Conservation (phyloP, 2,797 vertebrate species). For the Spea hammondii region DNA sequence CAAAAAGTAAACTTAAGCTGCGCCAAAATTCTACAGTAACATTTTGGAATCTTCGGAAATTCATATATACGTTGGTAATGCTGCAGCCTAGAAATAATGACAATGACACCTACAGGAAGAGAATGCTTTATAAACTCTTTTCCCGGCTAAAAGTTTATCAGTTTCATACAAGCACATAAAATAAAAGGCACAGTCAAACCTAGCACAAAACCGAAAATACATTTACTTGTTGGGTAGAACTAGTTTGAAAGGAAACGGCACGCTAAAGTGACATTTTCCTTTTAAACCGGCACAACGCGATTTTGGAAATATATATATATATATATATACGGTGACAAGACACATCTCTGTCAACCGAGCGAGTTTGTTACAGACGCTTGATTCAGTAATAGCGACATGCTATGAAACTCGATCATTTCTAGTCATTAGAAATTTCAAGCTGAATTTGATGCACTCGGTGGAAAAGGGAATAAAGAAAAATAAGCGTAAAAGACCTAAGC, state of each 20-base stretch:
- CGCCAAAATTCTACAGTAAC: too few species aligned
- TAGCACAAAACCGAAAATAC: constrained; percentile 18
- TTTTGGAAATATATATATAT: constrained; percentile 39
- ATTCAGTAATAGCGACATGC: constrained; percentile 52
- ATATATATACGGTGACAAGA: constrained; percentile 41
- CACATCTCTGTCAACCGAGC: constrained; percentile 53
- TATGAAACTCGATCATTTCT: constrained; percentile 53
- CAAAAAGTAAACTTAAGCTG: too few species aligned
- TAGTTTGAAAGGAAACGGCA: constrained; percentile 39
- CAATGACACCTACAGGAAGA: background rate
- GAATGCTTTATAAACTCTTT: background rate
- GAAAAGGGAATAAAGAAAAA: constrained; percentile 18
- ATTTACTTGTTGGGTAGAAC: constrained; percentile 47
- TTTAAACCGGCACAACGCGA: constrained; percentile 48
- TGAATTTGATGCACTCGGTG: constrained; percentile 51
- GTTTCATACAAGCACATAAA: constrained; percentile 8
- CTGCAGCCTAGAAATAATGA: background rate
- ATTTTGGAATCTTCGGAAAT: background rate
- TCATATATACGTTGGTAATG: background rate
- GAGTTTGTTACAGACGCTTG: constrained; percentile 51
- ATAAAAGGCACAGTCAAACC: constrained; percentile 20
- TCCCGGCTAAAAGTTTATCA: background rate
- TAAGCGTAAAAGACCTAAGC: constrained; percentile 8
- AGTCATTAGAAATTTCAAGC: constrained; percentile 54
- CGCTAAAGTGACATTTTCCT: constrained; percentile 47